Base-by-base conservation (phyloP, 1,140 invertebrate species). In the Atopsyche davidsoni region DNA sequence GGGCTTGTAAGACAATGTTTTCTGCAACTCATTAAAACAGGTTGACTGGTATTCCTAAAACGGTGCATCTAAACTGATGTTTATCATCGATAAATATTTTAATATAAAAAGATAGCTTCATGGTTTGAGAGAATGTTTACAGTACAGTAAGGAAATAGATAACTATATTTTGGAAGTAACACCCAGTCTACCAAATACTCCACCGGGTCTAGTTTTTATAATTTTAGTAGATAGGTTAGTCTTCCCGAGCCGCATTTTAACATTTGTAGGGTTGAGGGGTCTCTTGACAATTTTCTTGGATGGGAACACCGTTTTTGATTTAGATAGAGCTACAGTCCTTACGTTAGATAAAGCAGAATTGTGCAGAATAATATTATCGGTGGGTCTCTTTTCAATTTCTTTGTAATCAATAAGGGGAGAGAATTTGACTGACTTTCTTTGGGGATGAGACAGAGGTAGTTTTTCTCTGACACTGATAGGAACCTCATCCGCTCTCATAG, bases 351-450 rank as follows among this genome's bases (percentile, higher is more conserved):
- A 22, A 2, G 45, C 36, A 9, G 17, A 9, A 1, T 45, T 36
- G 4, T 19, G 14, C 0, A 34, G n/a, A 4, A 47, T 9, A 14
- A 31, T 31, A n/a, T 31, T 44, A 7, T 31, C 7, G 13, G 13
- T 9, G 42, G 45, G 16, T 4, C 46, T 11, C 16, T 52, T 57
- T 50, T 72, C 70, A 39, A 74, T 74, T 59, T 71, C 68, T 61
- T 72, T 72, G 50, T 69, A 72, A 34, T 74, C 62, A 2, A 74
- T 60, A 11, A 63, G 63, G 44, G 63, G 69, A 0, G 70, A 71
- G 46, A 74, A 74, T 53, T 74, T 72, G 0, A 74, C 72, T 0
- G 69, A 69, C 50, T 73, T 73, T 42, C 57, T 31, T 43, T 50
- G 48, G 1, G 61, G 21, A 55, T 65, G 66, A 0, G 62, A 45